phyloP scores from a whole-genome alignment of 92 coral and sea anemone species.

The Palythoa caribaeorum region DNA sequence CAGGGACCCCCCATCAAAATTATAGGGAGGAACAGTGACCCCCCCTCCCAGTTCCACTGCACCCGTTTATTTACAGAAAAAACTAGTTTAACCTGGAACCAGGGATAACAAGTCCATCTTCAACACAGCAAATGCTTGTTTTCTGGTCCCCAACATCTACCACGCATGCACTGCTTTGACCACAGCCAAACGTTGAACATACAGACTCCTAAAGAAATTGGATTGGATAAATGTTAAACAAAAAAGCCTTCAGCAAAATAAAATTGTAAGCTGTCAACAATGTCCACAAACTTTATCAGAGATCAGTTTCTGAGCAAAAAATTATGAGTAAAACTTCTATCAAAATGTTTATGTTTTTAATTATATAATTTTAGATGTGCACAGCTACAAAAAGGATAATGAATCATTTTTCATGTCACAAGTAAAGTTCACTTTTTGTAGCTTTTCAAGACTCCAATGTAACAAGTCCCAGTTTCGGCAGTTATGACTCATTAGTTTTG shows the following conservation, averaged over 20 bases:
- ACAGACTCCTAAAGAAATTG: slow-evolving; percentile 82
- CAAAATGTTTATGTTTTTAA: not conserved
- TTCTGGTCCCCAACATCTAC: slow-evolving; percentile 99
- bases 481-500: not conserved
- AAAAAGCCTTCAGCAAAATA: not conserved
- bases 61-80: not conserved
- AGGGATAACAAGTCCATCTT: slow-evolving; percentile 94
- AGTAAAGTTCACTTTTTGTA: too few species aligned
- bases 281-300: not conserved
- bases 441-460: too few species aligned
- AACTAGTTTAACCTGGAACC: slow-evolving; percentile 70
- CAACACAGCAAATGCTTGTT: slow-evolving; percentile 95
- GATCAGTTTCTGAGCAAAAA: not conserved
- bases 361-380: too few species aligned
- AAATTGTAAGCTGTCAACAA: not conserved
- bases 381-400: too few species aligned
- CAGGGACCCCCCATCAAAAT: too few species aligned
- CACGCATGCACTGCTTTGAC: slow-evolving; percentile 94
- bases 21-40: too few species aligned
- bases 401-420: too few species aligned
- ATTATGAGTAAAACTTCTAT: not conserved
- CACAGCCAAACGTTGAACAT: slow-evolving; percentile 96
- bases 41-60: too few species aligned
- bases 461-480: too few species aligned
- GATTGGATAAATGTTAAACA: not conserved